A percentile compares a stretch with the other conserved stretches of the same genome.
Evolutionary conservation across 2,888 invertebrate genomes (phyloP).

Genomic region (Agrotis exclamationis): DNA sequence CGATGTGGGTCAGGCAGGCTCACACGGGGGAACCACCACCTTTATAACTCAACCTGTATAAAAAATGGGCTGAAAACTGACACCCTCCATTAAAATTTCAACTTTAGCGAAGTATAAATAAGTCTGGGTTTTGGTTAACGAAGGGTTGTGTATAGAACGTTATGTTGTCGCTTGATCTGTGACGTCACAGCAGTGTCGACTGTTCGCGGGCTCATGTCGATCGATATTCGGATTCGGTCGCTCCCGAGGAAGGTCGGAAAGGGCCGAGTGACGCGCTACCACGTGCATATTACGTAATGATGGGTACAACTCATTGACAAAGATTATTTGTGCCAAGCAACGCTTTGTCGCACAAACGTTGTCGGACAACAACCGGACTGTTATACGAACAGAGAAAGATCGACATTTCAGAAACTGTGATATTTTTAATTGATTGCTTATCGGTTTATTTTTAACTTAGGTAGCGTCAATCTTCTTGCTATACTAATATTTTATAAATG

Average conservation of each 20-base stretch:
- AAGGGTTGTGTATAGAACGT: conserved; percentile 32
- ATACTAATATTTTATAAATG: no score
- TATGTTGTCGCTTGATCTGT: conserved; percentile 63
- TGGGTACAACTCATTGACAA: conserved; percentile 88
- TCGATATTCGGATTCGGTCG: conserved; percentile 83
- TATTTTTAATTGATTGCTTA: conserved; percentile 9
- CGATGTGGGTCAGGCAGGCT: conserved; percentile 88
- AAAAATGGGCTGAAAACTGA: conserved; percentile 42
- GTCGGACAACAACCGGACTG: conserved; percentile 22
- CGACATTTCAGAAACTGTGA: neutral
- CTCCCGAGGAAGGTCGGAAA: conserved; percentile 78
- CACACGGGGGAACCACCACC: conserved; percentile 68
- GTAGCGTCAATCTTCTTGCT: neutral
- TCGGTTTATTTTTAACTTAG: neutral
- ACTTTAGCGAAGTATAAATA: conserved; percentile 2
- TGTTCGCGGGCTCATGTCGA: conserved; percentile 79
- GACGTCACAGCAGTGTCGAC: conserved; percentile 87
- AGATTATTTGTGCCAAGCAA: conserved; percentile 84
- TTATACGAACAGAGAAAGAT: conserved; percentile 7
- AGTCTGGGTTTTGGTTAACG: conserved; percentile 45
- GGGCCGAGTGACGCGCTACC: conserved; percentile 77
- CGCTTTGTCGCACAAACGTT: conserved; percentile 72
- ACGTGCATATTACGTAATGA: conserved; percentile 88
- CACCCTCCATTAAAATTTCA: conserved; percentile 37
- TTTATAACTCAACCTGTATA: conserved; percentile 57